Evolutionary conservation across 2,113 vertebrate genomes (phyloP), one percentile per base, ranked within the genome.

Genomic region (Octodon degus): DNA sequence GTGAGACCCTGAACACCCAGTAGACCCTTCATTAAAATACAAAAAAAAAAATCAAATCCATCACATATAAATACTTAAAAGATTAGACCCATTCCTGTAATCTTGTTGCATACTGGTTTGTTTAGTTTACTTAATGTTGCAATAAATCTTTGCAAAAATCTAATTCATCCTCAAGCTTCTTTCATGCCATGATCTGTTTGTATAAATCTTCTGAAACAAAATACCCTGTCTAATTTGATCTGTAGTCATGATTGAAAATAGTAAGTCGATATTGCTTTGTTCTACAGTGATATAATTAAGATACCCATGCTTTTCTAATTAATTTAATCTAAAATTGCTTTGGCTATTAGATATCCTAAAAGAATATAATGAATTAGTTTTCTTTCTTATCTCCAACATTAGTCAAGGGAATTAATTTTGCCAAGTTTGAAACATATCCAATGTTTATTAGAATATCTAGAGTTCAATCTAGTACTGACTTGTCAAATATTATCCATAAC

Each of bases 81-180:
- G 97, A 98, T 98, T 98, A 98, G 91, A 92, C 90, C 93, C 92
- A 97, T 92, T 97, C 92, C n/a, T 96, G 50, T 85, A 91, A 97
- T 97, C 86, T 92, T 96, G 96, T 72, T 95, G 96, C 96, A 62
- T 43, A 95, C 95, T 97, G 94, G 37, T 96, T 96, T 81, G 86
- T 97, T 98, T 98, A 94, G 97, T 98, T 97, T 98, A 98, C 92
- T 97, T 98, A 98, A 98, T 97, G 92, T 86, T 94, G 90, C 77
- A 97, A 97, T 98, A 97, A 97, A 98, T 98, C 96, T 98, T 94
- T 34, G 80, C 70, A 96, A 97, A 97, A 96, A 98, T 97, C 82
- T 96, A 96, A 97, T 98, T 97, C 84, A 85, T 97, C 74, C 90
- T 84, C 63, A 68, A 91, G 82, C 85, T 97, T 97, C 90, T 97